Evolutionary conservation across 2,888 invertebrate species (phyloP).

Genomic region (Thecophora atra): DNA sequence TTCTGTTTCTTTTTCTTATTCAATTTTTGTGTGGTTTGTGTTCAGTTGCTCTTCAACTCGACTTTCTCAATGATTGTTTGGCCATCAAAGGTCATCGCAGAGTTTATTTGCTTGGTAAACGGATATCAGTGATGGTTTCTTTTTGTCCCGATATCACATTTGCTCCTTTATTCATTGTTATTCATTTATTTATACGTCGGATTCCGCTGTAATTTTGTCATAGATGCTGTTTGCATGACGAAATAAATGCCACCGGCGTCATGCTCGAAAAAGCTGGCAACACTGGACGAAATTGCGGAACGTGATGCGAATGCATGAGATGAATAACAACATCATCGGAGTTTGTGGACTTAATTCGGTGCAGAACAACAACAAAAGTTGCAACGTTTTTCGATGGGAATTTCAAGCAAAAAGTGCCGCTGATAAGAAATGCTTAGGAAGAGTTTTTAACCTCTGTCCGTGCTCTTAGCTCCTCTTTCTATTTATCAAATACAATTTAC

Average conservation of each 20-base stretch:
- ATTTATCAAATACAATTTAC: too few species aligned
- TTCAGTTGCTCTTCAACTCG: background rate
- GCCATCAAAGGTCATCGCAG: background rate
- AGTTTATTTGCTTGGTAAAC: background rate
- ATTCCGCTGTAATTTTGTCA: background rate
- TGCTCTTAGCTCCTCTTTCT: background rate
- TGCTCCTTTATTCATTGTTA: background rate
- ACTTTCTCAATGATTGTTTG: background rate
- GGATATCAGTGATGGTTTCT: background rate
- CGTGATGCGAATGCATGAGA: conserved; percentile 39
- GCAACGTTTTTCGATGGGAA: background rate
- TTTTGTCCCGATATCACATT: background rate
- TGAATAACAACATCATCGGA: background rate
- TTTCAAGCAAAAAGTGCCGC: background rate
- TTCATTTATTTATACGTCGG: conserved; percentile 14
- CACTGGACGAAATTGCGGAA: conserved; percentile 39
- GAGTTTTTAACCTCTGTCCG: background rate
- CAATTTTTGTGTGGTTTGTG: background rate
- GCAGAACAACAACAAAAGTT: background rate
- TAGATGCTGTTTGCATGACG: background rate
- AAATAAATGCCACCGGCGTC: conserved; percentile 16
- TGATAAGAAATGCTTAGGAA: background rate
- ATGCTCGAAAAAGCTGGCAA: conserved; percentile 37
- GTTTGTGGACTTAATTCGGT: background rate
- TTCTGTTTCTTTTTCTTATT: too few species aligned